A percentile compares a stretch with the other conserved stretches of the same genome.
Conservation (phyloP, 2,797 vertebrate species). For the Myotis vivesi region DNA sequence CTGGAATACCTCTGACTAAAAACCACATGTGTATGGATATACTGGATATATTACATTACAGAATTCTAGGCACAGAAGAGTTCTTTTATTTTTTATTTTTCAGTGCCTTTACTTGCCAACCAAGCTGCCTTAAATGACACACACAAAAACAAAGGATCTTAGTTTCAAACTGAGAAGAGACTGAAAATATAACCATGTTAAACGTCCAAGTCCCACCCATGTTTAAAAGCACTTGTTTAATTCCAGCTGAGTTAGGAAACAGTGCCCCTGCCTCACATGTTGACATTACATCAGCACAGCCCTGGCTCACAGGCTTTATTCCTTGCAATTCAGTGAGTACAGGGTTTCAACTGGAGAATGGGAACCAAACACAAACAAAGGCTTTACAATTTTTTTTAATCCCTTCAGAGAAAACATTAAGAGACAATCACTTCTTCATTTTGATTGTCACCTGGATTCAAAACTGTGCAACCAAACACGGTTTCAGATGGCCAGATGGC, state of each 20-base stretch:
- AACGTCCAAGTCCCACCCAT: neutral
- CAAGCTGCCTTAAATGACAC: slow-evolving; percentile 21
- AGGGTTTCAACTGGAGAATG: slow-evolving; percentile 28
- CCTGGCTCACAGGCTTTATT: neutral
- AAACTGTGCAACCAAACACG: neutral
- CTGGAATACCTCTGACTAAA: neutral
- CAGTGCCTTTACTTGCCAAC: neutral
- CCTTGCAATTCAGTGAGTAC: neutral
- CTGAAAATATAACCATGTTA: neutral
- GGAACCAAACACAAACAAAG: slow-evolving; percentile 30
- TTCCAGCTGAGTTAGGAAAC: neutral
- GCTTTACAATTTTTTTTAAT: neutral
- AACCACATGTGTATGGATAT: neutral
- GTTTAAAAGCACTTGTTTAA: neutral
- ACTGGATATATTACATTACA: neutral
- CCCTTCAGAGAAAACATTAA: slow-evolving; percentile 7
- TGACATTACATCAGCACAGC: neutral
- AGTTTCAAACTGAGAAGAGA: neutral
- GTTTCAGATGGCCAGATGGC: slow-evolving; percentile 50
- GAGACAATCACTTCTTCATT: slow-evolving; percentile 38
- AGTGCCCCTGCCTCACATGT: neutral
- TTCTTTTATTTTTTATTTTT: neutral
- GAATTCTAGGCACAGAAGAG: neutral
- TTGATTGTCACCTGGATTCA: slow-evolving; percentile 58
- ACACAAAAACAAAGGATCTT: slow-evolving; percentile 4